Conservation (phyloP, 2,888 invertebrate species). For the Luffia ferchaultella region DNA sequence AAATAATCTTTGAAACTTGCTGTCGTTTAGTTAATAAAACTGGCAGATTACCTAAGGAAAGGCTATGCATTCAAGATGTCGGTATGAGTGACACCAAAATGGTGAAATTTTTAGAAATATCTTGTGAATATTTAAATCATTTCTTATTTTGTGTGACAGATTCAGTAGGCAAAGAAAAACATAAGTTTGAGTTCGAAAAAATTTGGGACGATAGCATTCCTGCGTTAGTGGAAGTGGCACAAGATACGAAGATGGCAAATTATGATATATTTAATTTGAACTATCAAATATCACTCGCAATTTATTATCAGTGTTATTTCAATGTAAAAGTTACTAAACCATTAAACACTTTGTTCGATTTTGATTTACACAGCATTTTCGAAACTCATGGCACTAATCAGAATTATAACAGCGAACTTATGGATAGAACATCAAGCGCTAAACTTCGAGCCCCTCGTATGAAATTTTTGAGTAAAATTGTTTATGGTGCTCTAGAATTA, state of each 20-base stretch:
- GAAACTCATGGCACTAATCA: conserved; percentile 44
- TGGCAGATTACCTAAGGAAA: conserved; percentile 86
- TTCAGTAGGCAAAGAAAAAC: conserved; percentile 36
- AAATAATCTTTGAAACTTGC: conserved; percentile 77
- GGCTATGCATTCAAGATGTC: conserved; percentile 80
- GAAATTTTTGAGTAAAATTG: conserved; percentile 77
- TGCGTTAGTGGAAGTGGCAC: conserved; percentile 79
- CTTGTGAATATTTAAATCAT: conserved; percentile 50
- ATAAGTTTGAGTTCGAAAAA: conserved; percentile 64
- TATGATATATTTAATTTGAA: conserved; percentile 81
- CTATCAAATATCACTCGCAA: conserved; percentile 77
- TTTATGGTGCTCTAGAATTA: conserved; percentile 77
- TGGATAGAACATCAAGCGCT: conserved; percentile 71
- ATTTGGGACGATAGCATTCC: conserved; percentile 73
- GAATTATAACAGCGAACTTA: conserved; percentile 59
- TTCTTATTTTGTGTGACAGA: conserved; percentile 47
- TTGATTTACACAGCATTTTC: conserved; percentile 69
- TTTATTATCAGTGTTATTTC: conserved; percentile 83
- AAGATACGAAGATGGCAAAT: conserved; percentile 78
- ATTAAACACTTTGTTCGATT: conserved; percentile 79
- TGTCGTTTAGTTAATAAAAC: conserved; percentile 82
- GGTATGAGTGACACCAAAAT: conserved; percentile 74
- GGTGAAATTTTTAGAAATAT: conserved; percentile 47
- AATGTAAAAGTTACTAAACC: conserved; percentile 78
- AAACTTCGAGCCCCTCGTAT: conserved; percentile 72